Base-by-base conservation (phyloP, 2,888 invertebrate genomes). In the Hedychridium roseum region DNA sequence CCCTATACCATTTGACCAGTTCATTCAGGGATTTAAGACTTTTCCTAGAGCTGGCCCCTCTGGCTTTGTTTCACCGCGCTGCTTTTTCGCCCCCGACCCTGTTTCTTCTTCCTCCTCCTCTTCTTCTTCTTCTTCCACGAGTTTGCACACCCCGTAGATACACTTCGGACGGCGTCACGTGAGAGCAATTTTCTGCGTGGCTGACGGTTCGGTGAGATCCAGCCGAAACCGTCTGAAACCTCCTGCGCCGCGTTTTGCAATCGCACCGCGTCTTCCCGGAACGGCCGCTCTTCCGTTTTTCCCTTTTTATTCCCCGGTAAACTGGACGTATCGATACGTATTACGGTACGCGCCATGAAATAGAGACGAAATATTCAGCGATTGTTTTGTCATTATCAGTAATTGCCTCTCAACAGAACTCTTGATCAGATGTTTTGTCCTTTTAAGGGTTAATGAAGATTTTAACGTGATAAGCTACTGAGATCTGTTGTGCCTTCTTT, bases 1-100 rank as follows among this genome's bases (percentile, higher is more conserved):
- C 64, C 64, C 57, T 64, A 62, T 68, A 53, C 55, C 60, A 56
- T 61, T 54, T 62, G 61, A 60, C 66, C 67, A 40, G 66, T 70
- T 72, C 73, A 71, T 73, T 73, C 71, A 71, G 63, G 44, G 66
- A 70, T 68, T 70, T 70, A 68, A 72, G 68, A 64, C 65, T 68
- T 68, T 72, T 70, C 70, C 63, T 50, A 58, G 70, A 59, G 62
- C 58, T 60, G 54, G 55, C 18, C 44, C 43, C 48, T 53, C 47
- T 37, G 28, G 51, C 63, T 66, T 68, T 60, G 66, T 68, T 60
- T 57, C 60, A 43, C 49, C 53, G 20, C 43, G 28, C 37, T 20
- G 38, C 26, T 32, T 35, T 43, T 34, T 49, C 43, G 38, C 31
- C 18, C 36, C 38, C 36, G n/a, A n/a, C 23, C 37, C 38, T 30